Base-by-base conservation (phyloP, 2,888 invertebrate species). In the Ditula angustiorana region DNA sequence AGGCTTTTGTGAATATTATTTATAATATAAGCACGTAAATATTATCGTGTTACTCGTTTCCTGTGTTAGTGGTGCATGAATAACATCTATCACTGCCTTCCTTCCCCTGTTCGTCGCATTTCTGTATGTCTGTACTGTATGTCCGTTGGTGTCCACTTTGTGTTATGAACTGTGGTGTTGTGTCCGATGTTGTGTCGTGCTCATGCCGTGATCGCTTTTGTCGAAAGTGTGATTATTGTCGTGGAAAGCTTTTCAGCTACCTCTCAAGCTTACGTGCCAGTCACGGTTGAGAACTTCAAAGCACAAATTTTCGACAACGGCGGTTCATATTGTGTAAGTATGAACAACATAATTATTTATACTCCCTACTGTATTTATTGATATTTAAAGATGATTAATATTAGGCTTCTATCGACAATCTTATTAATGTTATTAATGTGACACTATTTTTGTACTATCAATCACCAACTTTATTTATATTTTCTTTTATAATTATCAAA, bases 21-120 rank as follows among this genome's bases (percentile, higher is more conserved):
- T 63, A 65, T 61, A 19, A 67, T 60, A 62, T 66, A 62, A 50
- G 70, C 69, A 73, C 67, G 69, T 66, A 46, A 55, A 52, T 50
- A 55, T 66, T 66, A 37, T 60, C 57, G 59, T 68, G 60, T 50
- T 50, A 41, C 10, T 70, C 67, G 69, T 69, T 71, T 71, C 66
- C 74, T 80, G 81, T 85, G 76, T 80, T 76, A 78, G 86, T 90
- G 92, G 92, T 92, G 92, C 92, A 92, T 91, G 92, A 92, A 92
- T 92, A 92, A 92, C 92, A 92, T 92, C 92, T 92, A 89, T 90
- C 77, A 80, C 78, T 83, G 76, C 77, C 77, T 79, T 73, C 77
- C 77, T 79, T 73, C 57, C 69, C 69, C 60, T 66, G 56, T 68
- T 59, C 73, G 82, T 82, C 76, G 50, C 50, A 28, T 50, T 30